Base-by-base conservation (phyloP, 2,888 invertebrate species). In the Electrophaes corylata region DNA sequence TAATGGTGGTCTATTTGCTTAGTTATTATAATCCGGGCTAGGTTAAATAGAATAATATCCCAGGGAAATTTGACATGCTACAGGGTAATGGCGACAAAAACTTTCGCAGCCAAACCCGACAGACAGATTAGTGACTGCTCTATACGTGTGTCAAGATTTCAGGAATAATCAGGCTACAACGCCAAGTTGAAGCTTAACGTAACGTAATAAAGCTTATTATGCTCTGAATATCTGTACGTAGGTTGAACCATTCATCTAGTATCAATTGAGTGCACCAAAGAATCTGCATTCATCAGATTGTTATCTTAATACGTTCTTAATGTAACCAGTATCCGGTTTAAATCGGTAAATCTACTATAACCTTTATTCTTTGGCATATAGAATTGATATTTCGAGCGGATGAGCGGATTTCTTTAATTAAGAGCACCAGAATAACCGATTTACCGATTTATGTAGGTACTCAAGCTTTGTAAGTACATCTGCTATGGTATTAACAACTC, bases 251-350 rank as follows among this genome's bases (percentile, higher is more conserved):
- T 62, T 61, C 57, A 62, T 39, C 18, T 33, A 46, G 40, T 48
- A 73, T 70, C 73, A 76, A 79, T 75, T 77, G 75, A 76, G 75
- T 79, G 79, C 73, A 75, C 72, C 67, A 67, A 75, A 79, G 80
- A 53, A 86, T 86, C 84, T 83, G 80, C 82, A 83, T 83, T 83
- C 76, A 73, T 85, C 82, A 85, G 88, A 90, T 89, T 77, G 80
- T 84, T 87, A 91, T 91, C 89, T 81, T 82, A 84, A 83, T 83
- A 66, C 79, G 73, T 66, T 70, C 69, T 75, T 73, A 83, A 82
- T 80, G 74, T 72, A 35, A 45, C 29, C 64, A 64, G 67, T 74
- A 75, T 76, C 77, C 75, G 77, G 77, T 71, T 73, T 60, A 59
- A 60, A 64, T 64, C 64, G 53, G 69, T 43, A 20, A n/a, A 29